phyloP scores from a whole-genome alignment of 2,888 invertebrate species.

The Smittia aterrima region DNA sequence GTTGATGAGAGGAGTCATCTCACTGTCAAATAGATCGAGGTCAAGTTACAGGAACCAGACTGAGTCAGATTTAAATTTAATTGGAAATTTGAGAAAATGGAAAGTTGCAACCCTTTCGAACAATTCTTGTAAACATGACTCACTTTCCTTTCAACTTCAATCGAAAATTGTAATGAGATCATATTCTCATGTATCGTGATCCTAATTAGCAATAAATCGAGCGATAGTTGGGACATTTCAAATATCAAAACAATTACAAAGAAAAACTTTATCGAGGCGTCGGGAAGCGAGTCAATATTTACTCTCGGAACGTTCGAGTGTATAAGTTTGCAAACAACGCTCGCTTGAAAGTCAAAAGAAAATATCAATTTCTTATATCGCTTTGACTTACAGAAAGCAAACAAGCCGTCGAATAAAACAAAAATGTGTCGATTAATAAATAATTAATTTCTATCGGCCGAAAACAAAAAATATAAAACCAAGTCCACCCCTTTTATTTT shows the following conservation, averaged over 20 bases:
- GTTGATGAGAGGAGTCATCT: background rate
- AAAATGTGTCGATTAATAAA: constrained; percentile 32
- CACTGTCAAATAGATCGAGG: constrained; percentile 19
- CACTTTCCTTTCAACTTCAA: no score
- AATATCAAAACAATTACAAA: no score
- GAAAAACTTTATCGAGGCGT: no score
- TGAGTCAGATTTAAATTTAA: constrained; percentile 31
- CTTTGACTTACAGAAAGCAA: background rate
- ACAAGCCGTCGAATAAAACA: background rate
- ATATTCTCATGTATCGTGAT: no score
- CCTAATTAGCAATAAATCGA: no score
- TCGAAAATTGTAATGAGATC: no score
- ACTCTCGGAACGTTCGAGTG: no score
- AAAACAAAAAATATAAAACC: constrained; percentile 4
- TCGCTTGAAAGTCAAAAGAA: no score
- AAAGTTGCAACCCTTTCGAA: constrained; percentile 1
- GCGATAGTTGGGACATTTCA: no score
- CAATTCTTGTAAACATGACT: no score
- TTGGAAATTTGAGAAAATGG: constrained; percentile 33
- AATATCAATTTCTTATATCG: background rate
- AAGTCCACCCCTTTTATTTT: constrained; percentile 20
- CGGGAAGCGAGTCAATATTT: no score
- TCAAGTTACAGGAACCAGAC: constrained; percentile 33
- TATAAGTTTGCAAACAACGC: no score
- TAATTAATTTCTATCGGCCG: constrained; percentile 12